Base-by-base conservation (phyloP, 2,113 vertebrate species). In the Ailuropoda melanoleuca region DNA sequence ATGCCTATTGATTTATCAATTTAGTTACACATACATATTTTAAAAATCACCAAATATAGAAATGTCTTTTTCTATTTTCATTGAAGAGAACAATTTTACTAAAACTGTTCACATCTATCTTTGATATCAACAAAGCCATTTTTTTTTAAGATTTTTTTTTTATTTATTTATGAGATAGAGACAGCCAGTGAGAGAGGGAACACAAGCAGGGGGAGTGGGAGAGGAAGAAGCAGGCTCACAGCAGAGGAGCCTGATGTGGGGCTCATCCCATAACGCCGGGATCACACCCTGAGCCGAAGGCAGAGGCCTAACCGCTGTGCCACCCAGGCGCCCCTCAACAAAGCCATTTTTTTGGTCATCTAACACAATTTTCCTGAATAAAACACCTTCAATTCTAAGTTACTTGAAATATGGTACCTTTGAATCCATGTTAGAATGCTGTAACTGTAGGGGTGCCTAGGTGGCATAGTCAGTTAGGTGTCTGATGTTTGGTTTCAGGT, bases 341-440 rank as follows among this genome's bases (percentile, higher is more conserved):
- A 84, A 78, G 78, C 7, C 46, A 29, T 80, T 43, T 81, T 56
- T 70, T 64, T 77, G 21, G 53, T 64, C 21, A 90, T 82, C 81
- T 75, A 94, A 82, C 55, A 90, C 55, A 66, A 48, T 58, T 66
- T 92, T 87, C 34, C 48, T 75, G 18, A 93, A 75, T 43, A 96
- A 1, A 90, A 14, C 29, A 91, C 46, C 39, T 68, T 94, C 17
- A 43, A 84, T 66, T 77, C 50, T 84, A 81, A 86, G 23, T 72
- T 55, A 88, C 17, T 18, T 90, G 34, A 86, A 93, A 74, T 68
- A 86, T 6, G 37, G 26, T 48, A 85, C 19, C 64, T 95, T 24
- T 97, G 86, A 88, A 94, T 84, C 23, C 78, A 60, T 43, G 17
- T 77, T 93, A 91, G 64, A 21, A 75, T 70, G 87, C 7, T 77